Base-by-base conservation (phyloP, 1,140 invertebrate genomes). In the Tigriopus japonicus region DNA sequence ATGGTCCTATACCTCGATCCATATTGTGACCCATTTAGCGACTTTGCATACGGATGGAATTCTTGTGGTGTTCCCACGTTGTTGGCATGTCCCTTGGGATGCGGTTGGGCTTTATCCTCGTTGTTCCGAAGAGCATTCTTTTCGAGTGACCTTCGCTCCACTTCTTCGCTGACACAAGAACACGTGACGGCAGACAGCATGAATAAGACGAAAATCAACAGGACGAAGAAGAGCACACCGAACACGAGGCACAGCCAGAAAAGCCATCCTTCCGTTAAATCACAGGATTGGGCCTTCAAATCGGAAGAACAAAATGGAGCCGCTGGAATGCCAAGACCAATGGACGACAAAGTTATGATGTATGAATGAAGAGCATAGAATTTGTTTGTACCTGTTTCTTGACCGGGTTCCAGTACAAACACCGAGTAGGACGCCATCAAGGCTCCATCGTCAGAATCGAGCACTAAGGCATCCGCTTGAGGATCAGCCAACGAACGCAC, bases 131-230 rank as follows among this genome's bases (percentile, higher is more conserved):
- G 28, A 35, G 28, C 28, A 35, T 3, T 9, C 28, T 35, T 35
- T 35, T 35, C 28, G 28, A 35, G 28, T 35, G 28, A 35, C 28
- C 28, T 35, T 35, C 28, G 28, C 68, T 91, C 86, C 66, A 84
- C 79, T 69, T 92, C 87, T 52, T 86, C 90, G 68, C 87, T 78
- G 24, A 87, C 85, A 71, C 88, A 93, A 54, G 87, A 87, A 73
- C 88, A 93, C 52, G 87, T 89, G 81, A 94, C 87, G 58, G 88
- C 87, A 17, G 88, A 89, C 72, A 88, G 93, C 28, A 93, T 78
- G 81, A 93, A 92, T 66, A 91, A 85, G 73, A 93, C 93, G 74
- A 93, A 86, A 67, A 93, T 84, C 68, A 94, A 76, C 88, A 93
- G 92, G 66, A 93, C 85, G 35, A 93, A 78, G 73, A 93, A 89